Evolutionary conservation across 1,140 invertebrate genomes (phyloP).

Genomic region (Pissodes strobi): DNA sequence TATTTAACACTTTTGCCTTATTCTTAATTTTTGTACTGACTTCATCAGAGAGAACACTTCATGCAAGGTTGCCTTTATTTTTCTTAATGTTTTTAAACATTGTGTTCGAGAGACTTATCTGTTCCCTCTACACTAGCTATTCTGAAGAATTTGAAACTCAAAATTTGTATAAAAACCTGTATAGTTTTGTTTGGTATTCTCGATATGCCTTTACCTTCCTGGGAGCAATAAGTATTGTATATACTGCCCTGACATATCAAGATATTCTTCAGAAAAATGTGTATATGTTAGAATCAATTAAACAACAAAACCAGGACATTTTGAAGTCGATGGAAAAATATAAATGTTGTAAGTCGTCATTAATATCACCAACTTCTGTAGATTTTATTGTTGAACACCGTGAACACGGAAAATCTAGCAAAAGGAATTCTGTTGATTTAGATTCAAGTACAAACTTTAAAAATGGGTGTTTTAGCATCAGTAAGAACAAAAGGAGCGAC

Average conservation of each 20-base stretch:
- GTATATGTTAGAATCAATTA: conserved; percentile 36
- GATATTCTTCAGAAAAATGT: conserved; percentile 38
- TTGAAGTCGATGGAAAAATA: conserved; percentile 28
- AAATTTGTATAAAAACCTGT: conserved; percentile 38
- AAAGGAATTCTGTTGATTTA: neutral
- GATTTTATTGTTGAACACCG: conserved; percentile 7
- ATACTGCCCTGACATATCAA: conserved; percentile 34
- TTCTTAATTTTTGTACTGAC: conserved; percentile 47
- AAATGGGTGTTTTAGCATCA: neutral
- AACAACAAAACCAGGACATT: conserved; percentile 40
- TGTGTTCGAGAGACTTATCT: conserved; percentile 47
- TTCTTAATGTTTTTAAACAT: conserved; percentile 43
- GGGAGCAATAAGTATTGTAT: conserved; percentile 35
- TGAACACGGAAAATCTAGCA: neutral
- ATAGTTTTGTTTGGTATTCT: conserved; percentile 44
- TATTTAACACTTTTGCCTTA: conserved; percentile 48
- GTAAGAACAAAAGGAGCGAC: neutral
- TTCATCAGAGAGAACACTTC: conserved; percentile 39
- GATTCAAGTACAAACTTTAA: too few relatives aligned
- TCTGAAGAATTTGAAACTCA: conserved; percentile 21
- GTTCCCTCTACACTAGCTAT: conserved; percentile 32
- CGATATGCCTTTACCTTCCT: conserved; percentile 44
- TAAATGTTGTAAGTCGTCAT: neutral
- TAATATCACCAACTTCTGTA: neutral
- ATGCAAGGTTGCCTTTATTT: conserved; percentile 45